A percentile compares a stretch with the other conserved stretches of the same genome.
phyloP scores from a whole-genome alignment of 2,113 vertebrate genomes.

The Pterocles gutturalis region DNA sequence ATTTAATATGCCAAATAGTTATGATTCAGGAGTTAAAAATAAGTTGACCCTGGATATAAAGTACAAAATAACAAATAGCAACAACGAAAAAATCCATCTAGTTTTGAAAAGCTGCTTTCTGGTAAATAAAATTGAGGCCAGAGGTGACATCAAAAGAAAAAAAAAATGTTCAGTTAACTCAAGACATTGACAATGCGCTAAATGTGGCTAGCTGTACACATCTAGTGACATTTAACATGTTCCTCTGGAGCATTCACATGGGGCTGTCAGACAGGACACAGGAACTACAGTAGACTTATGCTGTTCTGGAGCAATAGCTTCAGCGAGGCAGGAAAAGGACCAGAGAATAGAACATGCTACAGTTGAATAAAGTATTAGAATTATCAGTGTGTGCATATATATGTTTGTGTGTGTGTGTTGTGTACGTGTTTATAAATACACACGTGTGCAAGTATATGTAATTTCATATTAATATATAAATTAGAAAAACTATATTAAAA shows the following conservation, averaged over 20 bases:
- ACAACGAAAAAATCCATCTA: background rate
- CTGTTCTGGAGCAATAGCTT: background rate
- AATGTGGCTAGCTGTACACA: background rate
- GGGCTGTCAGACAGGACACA: background rate
- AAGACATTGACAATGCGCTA: background rate
- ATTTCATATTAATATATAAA: background rate
- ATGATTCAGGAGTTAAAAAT: background rate
- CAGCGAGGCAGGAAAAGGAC: background rate
- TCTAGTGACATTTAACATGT: background rate
- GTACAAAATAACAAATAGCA: background rate
- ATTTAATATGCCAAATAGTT: background rate
- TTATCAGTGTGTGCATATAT: background rate
- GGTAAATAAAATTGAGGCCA: background rate
- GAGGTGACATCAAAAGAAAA: background rate
- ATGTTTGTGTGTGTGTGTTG: background rate
- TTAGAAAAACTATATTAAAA: background rate
- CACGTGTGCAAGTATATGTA: accelerated
- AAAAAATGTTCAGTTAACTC: background rate
- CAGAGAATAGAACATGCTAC: background rate
- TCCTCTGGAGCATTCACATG: background rate
- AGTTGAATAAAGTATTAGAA: background rate
- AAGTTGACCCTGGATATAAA: background rate
- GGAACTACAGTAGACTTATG: background rate
- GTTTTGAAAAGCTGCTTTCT: background rate
- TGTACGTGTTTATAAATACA: background rate